Evolutionary conservation across 2,113 vertebrate species (phyloP).

Genomic region (Mormyrus iriodes): DNA sequence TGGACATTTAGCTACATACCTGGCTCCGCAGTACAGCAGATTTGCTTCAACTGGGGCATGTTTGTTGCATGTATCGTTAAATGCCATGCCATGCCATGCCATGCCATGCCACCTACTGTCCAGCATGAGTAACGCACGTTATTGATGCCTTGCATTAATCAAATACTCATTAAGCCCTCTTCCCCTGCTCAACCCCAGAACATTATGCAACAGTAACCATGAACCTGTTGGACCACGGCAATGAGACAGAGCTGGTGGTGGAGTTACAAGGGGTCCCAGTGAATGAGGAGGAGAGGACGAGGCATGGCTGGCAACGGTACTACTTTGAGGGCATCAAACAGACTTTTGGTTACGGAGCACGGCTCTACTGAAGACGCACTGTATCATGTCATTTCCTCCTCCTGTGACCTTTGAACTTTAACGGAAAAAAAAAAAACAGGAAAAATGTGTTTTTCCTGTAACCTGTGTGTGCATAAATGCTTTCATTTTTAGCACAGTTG

Average conservation of each 20-base stretch:
- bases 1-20: background rate
- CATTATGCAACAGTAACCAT: constrained; percentile 74
- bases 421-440: background rate
- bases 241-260: constrained; percentile 71
- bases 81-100: background rate
- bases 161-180: background rate
- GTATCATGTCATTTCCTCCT: background rate
- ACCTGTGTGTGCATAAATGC: constrained; percentile 36
- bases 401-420: constrained; percentile 7
- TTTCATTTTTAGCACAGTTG: constrained; percentile 41
- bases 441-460: background rate
- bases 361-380: constrained; percentile 64
- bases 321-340: constrained; percentile 85
- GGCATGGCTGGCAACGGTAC: constrained; percentile 80
- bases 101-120: background rate
- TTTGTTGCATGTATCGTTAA: background rate
- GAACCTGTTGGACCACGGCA: constrained; percentile 65
- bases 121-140: background rate
- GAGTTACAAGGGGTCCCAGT: constrained; percentile 71
- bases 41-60: background rate
- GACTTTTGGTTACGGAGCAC: constrained; percentile 79
- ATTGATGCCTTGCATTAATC: background rate
- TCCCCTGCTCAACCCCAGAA: constrained; percentile 44
- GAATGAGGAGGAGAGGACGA: constrained; percentile 73
- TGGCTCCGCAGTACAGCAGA: background rate